Evolutionary conservation across 2,797 vertebrate genomes (phyloP), one percentile per base, ranked within the genome.

Genomic region (Stomatorhinus walkeri): DNA sequence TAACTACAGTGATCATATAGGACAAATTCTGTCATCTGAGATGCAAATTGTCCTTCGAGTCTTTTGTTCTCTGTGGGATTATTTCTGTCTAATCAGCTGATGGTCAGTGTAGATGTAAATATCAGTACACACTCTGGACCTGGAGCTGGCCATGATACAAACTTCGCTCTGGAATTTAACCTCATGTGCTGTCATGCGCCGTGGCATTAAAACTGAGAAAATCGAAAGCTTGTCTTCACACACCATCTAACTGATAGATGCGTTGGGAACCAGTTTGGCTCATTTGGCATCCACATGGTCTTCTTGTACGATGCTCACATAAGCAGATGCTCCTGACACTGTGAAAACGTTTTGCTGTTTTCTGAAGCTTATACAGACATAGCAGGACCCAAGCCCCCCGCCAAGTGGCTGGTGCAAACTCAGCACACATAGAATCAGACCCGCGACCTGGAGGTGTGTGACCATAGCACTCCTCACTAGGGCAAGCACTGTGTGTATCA

Each of bases 181-280:
- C 79, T 83, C 79, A 49, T 49, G 40, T 84, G 46, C 81, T 24
- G 10, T 49, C 40, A 84, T 43, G 36, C 72, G 16, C 16, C 9
- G n/a, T 48, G 43, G 76, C 43, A 48, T 90, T 92, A 88, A 91
- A 92, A 24, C 22, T n/a, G n/a, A 24, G 40, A 10, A 19, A 4
- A 84, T 24, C 90, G 89, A 90, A 91, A 89, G 89, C 89, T 92
- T 90, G 90, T 84, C 89, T 56, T 90, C 91, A 86, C 36, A 36
- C 36, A 90, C 87, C 89, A 89, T 89, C 81, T 85, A 89, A 88
- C 61, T 85, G 49, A 90, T 85, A 43, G 16, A 90, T 89, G 68
- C 89, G 87, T 68, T 89, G 86, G 4, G 24, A 68, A 79, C 36
- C 16, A 87, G 87, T 64, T 2, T 49, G 40, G 40, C 46, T 54